phyloP scores from a whole-genome alignment of 2,797 vertebrate species.

The Propithecus perrieri region DNA sequence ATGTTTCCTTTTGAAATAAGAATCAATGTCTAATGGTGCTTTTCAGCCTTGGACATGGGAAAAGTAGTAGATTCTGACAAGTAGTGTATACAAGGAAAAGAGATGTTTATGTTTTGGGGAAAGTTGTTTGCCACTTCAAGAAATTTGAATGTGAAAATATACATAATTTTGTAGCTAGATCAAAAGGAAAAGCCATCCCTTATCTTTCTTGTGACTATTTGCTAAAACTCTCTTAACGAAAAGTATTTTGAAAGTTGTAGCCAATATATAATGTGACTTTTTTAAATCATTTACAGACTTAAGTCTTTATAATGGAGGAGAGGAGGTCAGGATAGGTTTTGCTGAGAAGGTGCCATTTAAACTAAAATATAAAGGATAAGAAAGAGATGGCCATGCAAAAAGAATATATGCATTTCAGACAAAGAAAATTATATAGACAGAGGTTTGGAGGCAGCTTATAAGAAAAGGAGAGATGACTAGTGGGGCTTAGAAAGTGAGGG shows the following conservation, averaged over 20 bases:
- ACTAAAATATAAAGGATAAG: constrained; percentile 27
- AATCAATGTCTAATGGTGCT: neutral
- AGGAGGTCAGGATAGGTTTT: neutral
- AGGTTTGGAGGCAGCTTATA: neutral
- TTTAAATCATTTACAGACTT: constrained; percentile 22
- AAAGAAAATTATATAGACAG: constrained; percentile 38
- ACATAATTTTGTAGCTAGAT: constrained; percentile 36
- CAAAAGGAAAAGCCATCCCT: constrained; percentile 9
- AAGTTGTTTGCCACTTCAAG: neutral
- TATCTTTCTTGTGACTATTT: constrained; percentile 11
- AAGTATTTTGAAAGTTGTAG: constrained; percentile 1
- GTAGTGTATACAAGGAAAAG: constrained; percentile 2
- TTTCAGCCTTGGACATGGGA: neutral
- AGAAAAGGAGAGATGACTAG: neutral
- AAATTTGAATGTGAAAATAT: neutral
- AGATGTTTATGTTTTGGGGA: constrained; percentile 21
- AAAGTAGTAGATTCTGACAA: constrained; percentile 24
- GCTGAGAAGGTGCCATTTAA: constrained; percentile 28
- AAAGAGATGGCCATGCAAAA: neutral
- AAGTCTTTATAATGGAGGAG: neutral
- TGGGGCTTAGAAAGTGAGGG: neutral
- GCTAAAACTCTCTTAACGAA: neutral
- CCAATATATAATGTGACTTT: neutral
- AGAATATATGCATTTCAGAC: neutral
- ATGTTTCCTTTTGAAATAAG: constrained; percentile 10